Base-by-base conservation (phyloP, 2,888 invertebrate species). In the Thera britannica region DNA sequence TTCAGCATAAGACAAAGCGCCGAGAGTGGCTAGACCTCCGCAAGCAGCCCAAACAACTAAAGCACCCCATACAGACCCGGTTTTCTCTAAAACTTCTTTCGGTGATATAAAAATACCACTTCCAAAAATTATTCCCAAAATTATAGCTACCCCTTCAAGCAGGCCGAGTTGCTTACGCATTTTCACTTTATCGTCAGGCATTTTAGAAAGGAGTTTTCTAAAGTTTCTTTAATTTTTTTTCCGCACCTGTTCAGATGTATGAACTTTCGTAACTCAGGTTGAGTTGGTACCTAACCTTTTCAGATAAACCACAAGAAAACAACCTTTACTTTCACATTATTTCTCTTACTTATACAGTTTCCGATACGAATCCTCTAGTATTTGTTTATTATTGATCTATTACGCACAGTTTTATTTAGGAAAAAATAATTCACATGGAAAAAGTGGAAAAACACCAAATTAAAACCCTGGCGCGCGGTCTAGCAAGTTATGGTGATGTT, bases 51-150 rank as follows among this genome's bases (percentile, higher is more conserved):
- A 99, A 61, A 99, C 96, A 2, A 97, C 87, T 34, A 99, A 88
- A 0, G 98, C 97, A 38, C 97, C 95, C 74, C 98, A 98, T 8
- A 98, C 97, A 3, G 98, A 98, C 44, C 98, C 97, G 9, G 98
- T 97, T 90, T 98, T 97, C 79, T 96, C 94, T 65, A 99, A 95
- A 1, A 99, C 98, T 75, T 99, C 99, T 87, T 97, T 97, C 0
- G 99, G 99, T 0, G 98, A 97, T 75, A 99, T 97, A 86, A 99
- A 99, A 83, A 99, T 99, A 94, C 97, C 97, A 75, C 98, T 98
- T 12, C 99, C 99, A 81, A 98, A 97, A 79, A 99, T 98, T 65
- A 98, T 97, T 66, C 99, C 99, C 70, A 98, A 94, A 82, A 99
- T 99, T 75, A 99, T 98, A 48, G 98, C 98, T 23, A 98, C 97